Evolutionary conservation across 2,888 invertebrate genomes (phyloP).

Genomic region (Protonemura montana): DNA sequence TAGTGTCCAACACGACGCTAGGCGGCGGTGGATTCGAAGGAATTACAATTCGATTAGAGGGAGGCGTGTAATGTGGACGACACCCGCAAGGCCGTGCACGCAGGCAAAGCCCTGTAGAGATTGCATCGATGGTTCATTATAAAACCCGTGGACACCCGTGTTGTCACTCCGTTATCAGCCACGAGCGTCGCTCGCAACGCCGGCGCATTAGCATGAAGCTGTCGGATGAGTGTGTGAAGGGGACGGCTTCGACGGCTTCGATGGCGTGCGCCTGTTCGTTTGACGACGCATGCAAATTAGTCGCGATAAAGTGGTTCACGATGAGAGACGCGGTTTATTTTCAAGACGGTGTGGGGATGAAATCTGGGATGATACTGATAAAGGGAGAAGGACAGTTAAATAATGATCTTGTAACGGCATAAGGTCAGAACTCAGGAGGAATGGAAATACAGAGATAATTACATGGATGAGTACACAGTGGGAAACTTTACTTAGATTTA

Average conservation of each 20-base stretch:
- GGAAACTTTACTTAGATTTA: too few species aligned
- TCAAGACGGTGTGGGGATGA: too few species aligned
- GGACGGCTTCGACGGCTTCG: too few species aligned
- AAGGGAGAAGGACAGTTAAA: background rate
- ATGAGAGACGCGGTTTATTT: too few species aligned
- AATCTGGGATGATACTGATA: too few species aligned
- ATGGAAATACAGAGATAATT: background rate
- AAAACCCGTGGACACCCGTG: background rate
- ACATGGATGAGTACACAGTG: too few species aligned
- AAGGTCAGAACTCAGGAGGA: background rate
- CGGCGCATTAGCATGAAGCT: background rate
- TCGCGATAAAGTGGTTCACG: background rate
- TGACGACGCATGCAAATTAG: background rate
- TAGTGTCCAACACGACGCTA: background rate
- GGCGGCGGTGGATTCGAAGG: background rate
- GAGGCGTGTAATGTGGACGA: background rate
- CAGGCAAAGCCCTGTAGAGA: background rate
- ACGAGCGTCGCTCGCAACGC: background rate
- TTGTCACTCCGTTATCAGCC: background rate
- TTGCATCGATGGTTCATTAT: background rate
- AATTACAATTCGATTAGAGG: constrained; percentile 2
- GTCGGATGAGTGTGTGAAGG: too few species aligned
- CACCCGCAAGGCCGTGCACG: too few species aligned
- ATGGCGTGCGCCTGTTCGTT: too few species aligned
- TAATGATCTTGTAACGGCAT: background rate